Percentiles rank a stretch among this genome's conserved stretches.
Evolutionary conservation across 2,888 invertebrate genomes (phyloP).

Genomic region (Agriopis marginaria): DNA sequence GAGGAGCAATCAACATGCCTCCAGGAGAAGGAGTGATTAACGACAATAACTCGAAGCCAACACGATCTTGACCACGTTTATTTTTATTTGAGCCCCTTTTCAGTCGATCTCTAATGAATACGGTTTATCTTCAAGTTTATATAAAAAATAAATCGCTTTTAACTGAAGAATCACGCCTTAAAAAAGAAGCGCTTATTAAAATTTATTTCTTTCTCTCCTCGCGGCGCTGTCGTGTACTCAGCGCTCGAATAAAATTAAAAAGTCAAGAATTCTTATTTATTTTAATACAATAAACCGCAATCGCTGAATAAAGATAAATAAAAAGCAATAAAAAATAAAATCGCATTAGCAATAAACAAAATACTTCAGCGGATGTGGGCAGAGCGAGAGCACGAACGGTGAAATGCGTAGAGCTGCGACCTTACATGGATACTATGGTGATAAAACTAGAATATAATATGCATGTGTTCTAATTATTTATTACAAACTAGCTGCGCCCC

Average conservation of each 20-base stretch:
- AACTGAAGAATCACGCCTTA: constrained; percentile 87
- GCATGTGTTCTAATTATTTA: no score
- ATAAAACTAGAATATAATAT: not conserved
- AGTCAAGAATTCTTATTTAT: constrained; percentile 87
- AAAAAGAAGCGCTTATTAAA: constrained; percentile 86
- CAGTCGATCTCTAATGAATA: constrained; percentile 86
- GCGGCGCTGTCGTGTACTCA: constrained; percentile 84
- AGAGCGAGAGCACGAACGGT: constrained; percentile 75
- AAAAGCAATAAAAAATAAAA: constrained; percentile 86
- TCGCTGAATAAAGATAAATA: constrained; percentile 87
- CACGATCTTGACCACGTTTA: constrained; percentile 80
- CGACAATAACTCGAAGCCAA: constrained; percentile 83
- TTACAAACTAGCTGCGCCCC: no score
- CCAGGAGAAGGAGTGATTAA: constrained; percentile 75
- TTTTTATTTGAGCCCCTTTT: constrained; percentile 84
- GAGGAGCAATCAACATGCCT: constrained; percentile 76
- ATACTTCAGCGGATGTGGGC: constrained; percentile 86
- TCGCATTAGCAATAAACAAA: constrained; percentile 87
- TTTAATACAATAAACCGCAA: constrained; percentile 87
- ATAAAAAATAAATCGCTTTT: constrained; percentile 86
- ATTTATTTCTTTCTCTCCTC: constrained; percentile 86
- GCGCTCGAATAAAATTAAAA: constrained; percentile 85
- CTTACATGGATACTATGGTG: constrained; percentile 1
- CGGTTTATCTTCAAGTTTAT: constrained; percentile 85
- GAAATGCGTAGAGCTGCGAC: constrained; percentile 61